Evolutionary conservation across 2,113 vertebrate genomes (phyloP).

Genomic region (Tapirus terrestris): DNA sequence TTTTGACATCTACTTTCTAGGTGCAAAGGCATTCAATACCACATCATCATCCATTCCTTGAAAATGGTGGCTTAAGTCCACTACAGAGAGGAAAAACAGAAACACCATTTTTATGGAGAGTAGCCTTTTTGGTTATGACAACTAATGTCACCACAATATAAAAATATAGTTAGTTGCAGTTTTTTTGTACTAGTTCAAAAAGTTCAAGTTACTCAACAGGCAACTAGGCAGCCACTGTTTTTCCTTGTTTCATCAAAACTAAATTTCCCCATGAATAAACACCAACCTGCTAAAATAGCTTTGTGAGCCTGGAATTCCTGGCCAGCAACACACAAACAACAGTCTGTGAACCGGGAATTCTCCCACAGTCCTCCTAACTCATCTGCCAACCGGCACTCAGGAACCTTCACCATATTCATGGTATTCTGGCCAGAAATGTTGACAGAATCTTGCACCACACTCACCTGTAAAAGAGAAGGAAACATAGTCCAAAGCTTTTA

Average conservation of each 20-base stretch:
- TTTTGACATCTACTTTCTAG: neutral
- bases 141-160: slow-evolving; percentile 20
- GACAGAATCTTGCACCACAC: slow-evolving; percentile 98
- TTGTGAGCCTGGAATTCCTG: slow-evolving; percentile 96
- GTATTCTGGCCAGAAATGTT: slow-evolving; percentile 99
- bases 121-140: neutral
- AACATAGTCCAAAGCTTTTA: slow-evolving; percentile 48
- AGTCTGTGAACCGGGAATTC: slow-evolving; percentile 97
- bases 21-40: neutral
- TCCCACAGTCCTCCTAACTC: slow-evolving; percentile 98
- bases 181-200: slow-evolving; percentile 42
- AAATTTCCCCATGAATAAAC: slow-evolving; percentile 18
- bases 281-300: slow-evolving; percentile 94
- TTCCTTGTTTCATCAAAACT: slow-evolving; percentile 53
- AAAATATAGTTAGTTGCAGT: neutral
- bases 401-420: slow-evolving; percentile 97
- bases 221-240: slow-evolving; percentile 2
- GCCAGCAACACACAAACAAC: slow-evolving; percentile 96
- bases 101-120: neutral
- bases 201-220: slow-evolving; percentile 34
- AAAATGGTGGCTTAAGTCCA: neutral
- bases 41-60: neutral
- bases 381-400: slow-evolving; percentile 96
- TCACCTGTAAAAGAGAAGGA: slow-evolving; percentile 89
- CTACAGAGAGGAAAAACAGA: slow-evolving; percentile 30